Conservation (phyloP, 2,797 vertebrate genomes). For the Poecilia velifera region DNA sequence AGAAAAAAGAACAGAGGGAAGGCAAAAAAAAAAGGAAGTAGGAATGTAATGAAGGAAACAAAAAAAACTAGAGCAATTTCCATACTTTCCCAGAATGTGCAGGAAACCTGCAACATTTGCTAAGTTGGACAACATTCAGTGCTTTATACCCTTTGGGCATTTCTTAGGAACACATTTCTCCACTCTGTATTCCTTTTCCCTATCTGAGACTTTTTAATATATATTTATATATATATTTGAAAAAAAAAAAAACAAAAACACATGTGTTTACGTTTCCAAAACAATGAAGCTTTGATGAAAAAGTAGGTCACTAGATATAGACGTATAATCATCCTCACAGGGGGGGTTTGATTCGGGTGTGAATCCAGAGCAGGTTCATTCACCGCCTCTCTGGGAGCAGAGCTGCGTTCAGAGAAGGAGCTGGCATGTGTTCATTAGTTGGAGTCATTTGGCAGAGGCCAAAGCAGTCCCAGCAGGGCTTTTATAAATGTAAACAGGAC, state of each 20-base stretch:
- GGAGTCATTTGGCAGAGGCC: constrained; percentile 47
- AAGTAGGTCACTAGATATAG: background rate
- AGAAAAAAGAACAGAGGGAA: background rate
- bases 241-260: background rate
- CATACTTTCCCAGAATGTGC: background rate
- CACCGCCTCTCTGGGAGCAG: background rate
- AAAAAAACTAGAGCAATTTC: background rate
- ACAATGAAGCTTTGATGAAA: background rate
- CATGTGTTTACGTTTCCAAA: background rate
- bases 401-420: background rate
- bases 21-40: background rate
- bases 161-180: background rate
- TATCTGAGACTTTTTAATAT: background rate
- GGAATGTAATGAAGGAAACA: background rate
- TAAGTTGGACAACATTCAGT: background rate
- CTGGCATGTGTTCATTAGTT: constrained; percentile 19
- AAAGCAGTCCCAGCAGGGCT: constrained; percentile 22
- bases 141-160: background rate
- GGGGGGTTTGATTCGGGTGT: background rate
- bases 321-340: background rate
- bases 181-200: background rate
- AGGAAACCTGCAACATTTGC: background rate
- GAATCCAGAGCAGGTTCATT: background rate
- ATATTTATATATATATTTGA: background rate
- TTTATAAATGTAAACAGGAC: constrained; percentile 40